Evolutionary conservation across 2,888 invertebrate species (phyloP), one percentile per base, ranked within the genome.

Genomic region (Ochlodes sylvanus): DNA sequence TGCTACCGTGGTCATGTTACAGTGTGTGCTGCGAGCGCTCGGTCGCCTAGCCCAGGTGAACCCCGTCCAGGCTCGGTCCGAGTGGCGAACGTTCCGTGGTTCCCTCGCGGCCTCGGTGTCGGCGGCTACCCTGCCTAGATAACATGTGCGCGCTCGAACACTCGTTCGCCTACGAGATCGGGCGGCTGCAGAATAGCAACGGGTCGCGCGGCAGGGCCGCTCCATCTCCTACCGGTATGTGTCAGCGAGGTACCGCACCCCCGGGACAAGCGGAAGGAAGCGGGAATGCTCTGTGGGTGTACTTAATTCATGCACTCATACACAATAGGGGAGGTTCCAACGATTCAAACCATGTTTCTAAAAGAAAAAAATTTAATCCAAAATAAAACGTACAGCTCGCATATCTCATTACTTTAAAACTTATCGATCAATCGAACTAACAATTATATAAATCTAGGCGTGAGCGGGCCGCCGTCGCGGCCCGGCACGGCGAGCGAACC

Each of bases 291-390:
- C 47, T 44, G 15, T 19, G 19, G n/a, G 32, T 12, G 54, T 54
- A 54, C 27, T n/a, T 4, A 27, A 17, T 56, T 15, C 71, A 61
- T 61, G 73, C 71, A 71, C 21, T 38, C 27, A 58, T 21, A 34
- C 10, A 50, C 27, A 79, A 65, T 71, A 70, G 70, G 76, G 73
- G 69, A 72, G 65, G 68, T 71, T 65, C 67, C 52, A 72, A 74
- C 77, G 72, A 73, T 69, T 70, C 86, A 88, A 88, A 88, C 86
- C 75, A 72, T 75, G 71, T 76, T 72, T 75, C 78, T 80, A 75
- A 71, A 72, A 73, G 76, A 74, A 75, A 79, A 81, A 77, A 75
- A 73, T 86, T 89, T 89, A 88, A 86, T 88, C 83, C 78, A 81
- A 77, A 80, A 79, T 75, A 76, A 75, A 77, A 78, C 76, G 78